Conservation (phyloP, 2,797 vertebrate species). For the Brachyalestes nurse region DNA sequence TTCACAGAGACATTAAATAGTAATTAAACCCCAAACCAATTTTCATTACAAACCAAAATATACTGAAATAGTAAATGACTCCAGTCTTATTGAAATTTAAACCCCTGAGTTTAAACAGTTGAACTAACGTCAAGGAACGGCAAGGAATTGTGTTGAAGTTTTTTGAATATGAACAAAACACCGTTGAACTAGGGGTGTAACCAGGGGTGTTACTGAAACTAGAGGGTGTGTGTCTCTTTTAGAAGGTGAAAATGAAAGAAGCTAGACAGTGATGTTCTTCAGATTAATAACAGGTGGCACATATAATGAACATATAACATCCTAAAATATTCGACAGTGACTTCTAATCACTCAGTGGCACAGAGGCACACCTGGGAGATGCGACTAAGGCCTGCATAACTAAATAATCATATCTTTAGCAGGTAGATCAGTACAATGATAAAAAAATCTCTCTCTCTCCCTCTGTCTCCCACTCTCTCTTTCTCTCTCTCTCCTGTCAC, state of each 20-base stretch:
- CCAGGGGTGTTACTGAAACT: no score
- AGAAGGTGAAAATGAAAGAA: not conserved
- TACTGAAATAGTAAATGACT: no score
- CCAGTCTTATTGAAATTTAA: no score
- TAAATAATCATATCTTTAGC: not conserved
- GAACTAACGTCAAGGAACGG: no score
- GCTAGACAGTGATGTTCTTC: not conserved
- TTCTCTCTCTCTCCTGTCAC: not conserved
- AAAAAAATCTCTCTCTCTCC: not conserved
- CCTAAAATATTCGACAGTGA: not conserved
- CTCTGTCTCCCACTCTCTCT: no score
- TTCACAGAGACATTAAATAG: not conserved
- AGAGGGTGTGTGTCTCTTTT: no score
- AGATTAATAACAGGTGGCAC: not conserved
- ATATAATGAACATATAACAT: not conserved
- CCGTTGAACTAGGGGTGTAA: no score
- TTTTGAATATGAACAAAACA: no score
- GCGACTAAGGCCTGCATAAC: not conserved
- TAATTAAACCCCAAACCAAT: no score
- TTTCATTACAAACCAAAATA: no score
- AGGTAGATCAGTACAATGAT: conserved; percentile 1
- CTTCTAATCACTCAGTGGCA: not conserved
- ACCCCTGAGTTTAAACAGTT: no score
- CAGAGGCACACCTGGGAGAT: not conserved
- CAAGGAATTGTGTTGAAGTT: no score